These are phyloP conservation scores for Cheilinus undulatus DNA, from an alignment of 2,113 vertebrate genomes.

Conservation along the genomic window DNA sequence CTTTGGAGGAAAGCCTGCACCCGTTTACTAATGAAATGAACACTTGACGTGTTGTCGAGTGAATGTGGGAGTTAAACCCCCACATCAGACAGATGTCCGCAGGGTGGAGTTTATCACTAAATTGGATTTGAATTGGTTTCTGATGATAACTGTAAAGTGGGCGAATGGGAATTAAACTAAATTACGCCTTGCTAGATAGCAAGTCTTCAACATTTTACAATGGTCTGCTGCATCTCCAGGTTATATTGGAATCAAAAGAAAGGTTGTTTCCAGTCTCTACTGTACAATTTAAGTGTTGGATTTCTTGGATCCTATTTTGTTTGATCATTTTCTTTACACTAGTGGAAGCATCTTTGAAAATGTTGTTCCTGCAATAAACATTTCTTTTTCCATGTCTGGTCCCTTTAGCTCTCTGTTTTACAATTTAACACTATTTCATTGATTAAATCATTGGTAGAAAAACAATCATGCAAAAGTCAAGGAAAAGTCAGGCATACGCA, in stretches of 20 bases:
- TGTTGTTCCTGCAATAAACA: background rate
- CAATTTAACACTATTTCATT: background rate
- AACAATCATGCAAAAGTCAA: too few species aligned
- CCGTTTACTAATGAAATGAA: slow-evolving; percentile 44
- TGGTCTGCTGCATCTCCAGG: slow-evolving; percentile 4
- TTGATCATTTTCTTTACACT: background rate
- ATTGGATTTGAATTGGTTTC: slow-evolving; percentile 39
- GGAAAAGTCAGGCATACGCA: too few species aligned
- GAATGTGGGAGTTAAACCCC: slow-evolving; percentile 22
- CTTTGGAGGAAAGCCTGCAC: slow-evolving; percentile 9
- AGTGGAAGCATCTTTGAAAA: background rate
- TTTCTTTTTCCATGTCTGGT: background rate
- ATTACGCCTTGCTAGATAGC: slow-evolving; percentile 9
- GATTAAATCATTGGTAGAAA: background rate
- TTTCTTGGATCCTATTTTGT: background rate
- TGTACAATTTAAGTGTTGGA: background rate
- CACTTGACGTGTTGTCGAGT: slow-evolving; percentile 41
- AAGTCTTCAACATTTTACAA: slow-evolving; percentile 13
- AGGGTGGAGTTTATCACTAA: slow-evolving; percentile 26
- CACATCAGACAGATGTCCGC: slow-evolving; percentile 26
- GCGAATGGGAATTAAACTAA: slow-evolving; percentile 17
- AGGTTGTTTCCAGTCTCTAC: background rate
- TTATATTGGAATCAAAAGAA: background rate
- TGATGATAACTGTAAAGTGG: slow-evolving; percentile 7
- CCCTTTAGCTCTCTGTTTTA: background rate